Evolutionary conservation across 2,888 invertebrate genomes (phyloP), one percentile per base, ranked within the genome.

Genomic region (Suillia variegata): DNA sequence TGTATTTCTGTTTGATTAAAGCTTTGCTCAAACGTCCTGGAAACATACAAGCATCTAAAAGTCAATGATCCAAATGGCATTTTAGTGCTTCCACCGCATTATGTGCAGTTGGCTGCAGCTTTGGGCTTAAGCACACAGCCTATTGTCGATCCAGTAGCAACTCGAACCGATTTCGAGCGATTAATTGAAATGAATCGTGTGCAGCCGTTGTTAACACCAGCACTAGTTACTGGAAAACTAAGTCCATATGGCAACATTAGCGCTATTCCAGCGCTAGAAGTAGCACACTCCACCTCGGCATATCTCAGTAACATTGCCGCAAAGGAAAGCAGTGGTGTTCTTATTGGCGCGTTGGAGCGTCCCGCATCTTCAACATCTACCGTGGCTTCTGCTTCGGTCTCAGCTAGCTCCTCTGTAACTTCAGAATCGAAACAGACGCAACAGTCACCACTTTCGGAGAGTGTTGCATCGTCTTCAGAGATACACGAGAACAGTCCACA

Each of bases 51-150:
- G 54, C 74, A 74, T 64, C 65, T 78, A 3, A 80, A 79, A 68
- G 68, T 70, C 1, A 67, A 65, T 1, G 84, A 85, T 66, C 84
- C 84, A 3, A 84, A 85, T 65, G 85, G 85, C 2, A 85, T 86
- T 6, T 83, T 87, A 64, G 81, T 87, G 10, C 76, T 87, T 26
- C 86, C 87, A 49, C 86, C 85, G 62, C 86, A 86, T 69, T 86
- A 86, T 70, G 85, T 86, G 18, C 86, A 86, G 70, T 70, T 86
- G 54, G 85, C 85, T 2, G 85, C 85, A 0, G 85, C 86, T 1
- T 65, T 81, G 31, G 81, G 80, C 1, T 59, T 81, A 4, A 80
- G 75, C 59, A 75, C 80, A 6, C 78, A 81, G 62, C 71, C 77
- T 2, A 72, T 80, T 63, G 74, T 79, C 12, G 80, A 79, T 67